These are phyloP conservation scores for Riparia riparia DNA, from an alignment of 2,113 vertebrate genomes.

Conservation along the genomic window DNA sequence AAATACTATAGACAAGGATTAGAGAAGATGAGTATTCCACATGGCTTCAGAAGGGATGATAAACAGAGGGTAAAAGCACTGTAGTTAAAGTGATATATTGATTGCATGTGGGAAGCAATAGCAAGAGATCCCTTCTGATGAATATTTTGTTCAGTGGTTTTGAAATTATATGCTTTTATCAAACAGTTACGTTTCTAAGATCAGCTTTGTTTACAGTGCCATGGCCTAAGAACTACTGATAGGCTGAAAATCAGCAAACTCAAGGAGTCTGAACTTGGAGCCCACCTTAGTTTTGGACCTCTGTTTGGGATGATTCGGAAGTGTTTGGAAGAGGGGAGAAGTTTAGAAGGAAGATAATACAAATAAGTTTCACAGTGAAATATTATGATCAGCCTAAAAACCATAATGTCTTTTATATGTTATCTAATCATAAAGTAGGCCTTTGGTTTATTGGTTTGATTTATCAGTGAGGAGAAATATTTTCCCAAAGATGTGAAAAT, in stretches of 20 bases:
- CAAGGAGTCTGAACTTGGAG: background rate
- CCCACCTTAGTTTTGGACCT: background rate
- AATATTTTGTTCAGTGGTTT: conserved; percentile 73
- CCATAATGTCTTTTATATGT: background rate
- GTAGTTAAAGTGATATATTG: conserved; percentile 92
- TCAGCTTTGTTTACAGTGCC: background rate
- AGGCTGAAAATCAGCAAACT: conserved; percentile 38
- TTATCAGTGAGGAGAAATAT: background rate
- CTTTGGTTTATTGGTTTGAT: background rate
- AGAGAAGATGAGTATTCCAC: conserved; percentile 96
- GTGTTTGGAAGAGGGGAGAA: background rate
- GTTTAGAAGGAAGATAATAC: background rate
- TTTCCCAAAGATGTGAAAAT: background rate
- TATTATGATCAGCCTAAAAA: background rate
- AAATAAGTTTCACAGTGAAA: background rate
- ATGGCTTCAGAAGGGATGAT: conserved; percentile 88
- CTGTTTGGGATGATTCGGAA: background rate
- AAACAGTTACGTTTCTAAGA: conserved; percentile 18
- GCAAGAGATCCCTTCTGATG: conserved; percentile 67
- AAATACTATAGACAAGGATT: conserved; percentile 91
- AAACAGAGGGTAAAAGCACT: conserved; percentile 87
- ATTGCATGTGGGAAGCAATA: conserved; percentile 81
- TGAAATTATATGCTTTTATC: conserved; percentile 58
- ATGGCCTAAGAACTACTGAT: background rate
- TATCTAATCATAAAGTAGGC: background rate